These are phyloP conservation scores for Melipona quadrifasciata DNA, from an alignment of 1,140 invertebrate genomes.

Conservation along the genomic window DNA sequence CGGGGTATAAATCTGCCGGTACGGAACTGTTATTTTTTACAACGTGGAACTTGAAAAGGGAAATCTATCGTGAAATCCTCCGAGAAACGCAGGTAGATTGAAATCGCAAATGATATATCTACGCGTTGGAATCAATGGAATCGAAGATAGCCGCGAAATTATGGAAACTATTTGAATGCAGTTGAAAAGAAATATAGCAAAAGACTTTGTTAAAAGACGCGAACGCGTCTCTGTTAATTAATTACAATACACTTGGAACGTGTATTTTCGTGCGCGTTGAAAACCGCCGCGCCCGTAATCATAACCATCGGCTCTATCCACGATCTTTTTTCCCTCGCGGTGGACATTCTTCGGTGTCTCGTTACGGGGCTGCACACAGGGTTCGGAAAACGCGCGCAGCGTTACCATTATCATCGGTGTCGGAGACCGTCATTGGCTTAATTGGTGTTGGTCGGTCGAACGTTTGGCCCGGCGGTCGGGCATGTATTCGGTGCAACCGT, in stretches of 20 bases:
- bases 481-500: slow-evolving; percentile 71
- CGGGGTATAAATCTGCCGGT: background rate
- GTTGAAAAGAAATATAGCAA: too few species aligned
- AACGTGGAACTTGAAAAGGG: background rate
- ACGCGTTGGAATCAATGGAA: too few species aligned
- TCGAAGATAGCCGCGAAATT: too few species aligned
- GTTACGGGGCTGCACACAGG: slow-evolving; percentile 30
- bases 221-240: too few species aligned
- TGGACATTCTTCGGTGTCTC: slow-evolving; percentile 24
- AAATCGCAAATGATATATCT: too few species aligned
- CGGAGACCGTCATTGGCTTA: slow-evolving; percentile 74
- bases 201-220: too few species aligned
- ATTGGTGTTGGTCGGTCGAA: slow-evolving; percentile 74
- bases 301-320: background rate
- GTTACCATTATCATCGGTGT: slow-evolving; percentile 76
- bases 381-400: slow-evolving; percentile 61
- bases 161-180: too few species aligned
- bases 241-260: too few species aligned
- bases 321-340: background rate
- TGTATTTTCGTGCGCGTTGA: too few species aligned
- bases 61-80: background rate
- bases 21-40: background rate
- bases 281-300: background rate
- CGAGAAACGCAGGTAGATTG: too few species aligned
- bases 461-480: slow-evolving; percentile 72